phyloP scores from a whole-genome alignment of 1,140 invertebrate genomes.

The Heliconius nattereri region DNA sequence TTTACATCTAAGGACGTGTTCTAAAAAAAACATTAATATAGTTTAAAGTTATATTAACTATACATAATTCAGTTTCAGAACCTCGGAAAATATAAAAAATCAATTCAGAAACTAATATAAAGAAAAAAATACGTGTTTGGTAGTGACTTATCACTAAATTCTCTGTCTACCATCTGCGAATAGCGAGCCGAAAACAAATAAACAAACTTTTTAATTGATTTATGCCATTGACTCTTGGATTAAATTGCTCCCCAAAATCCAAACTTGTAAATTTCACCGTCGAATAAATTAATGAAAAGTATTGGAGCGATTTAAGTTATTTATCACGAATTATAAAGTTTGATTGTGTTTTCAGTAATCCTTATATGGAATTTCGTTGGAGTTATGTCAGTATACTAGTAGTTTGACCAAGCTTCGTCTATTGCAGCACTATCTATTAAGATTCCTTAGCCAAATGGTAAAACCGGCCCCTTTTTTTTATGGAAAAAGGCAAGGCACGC shows the following conservation, averaged over 20 bases:
- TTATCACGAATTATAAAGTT: conserved; percentile 13
- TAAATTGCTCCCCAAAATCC: conserved; percentile 1
- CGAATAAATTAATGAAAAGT: conserved; percentile 14
- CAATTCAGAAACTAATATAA: no score
- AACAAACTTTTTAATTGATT: conserved; percentile 9
- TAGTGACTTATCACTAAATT: not conserved
- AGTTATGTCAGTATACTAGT: not conserved
- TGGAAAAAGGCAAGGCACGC: no score
- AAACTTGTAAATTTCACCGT: conserved; percentile 13
- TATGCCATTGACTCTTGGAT: conserved; percentile 11
- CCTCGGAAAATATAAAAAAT: not conserved
- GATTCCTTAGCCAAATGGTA: no score
- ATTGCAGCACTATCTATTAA: no score
- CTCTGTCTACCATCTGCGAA: not conserved
- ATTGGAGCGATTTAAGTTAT: conserved; percentile 10
- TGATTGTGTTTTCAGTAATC: conserved; percentile 8
- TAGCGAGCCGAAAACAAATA: not conserved
- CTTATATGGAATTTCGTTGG: not conserved
- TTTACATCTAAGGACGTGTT: no score
- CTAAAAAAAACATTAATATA: no score
- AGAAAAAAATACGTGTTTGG: not conserved
- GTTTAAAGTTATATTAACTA: no score
- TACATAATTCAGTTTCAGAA: no score
- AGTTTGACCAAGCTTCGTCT: not conserved
- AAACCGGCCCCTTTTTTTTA: no score